These are phyloP conservation scores for Enhydra lutris DNA, from an alignment of 2,113 vertebrate genomes.

Conservation along the genomic window DNA sequence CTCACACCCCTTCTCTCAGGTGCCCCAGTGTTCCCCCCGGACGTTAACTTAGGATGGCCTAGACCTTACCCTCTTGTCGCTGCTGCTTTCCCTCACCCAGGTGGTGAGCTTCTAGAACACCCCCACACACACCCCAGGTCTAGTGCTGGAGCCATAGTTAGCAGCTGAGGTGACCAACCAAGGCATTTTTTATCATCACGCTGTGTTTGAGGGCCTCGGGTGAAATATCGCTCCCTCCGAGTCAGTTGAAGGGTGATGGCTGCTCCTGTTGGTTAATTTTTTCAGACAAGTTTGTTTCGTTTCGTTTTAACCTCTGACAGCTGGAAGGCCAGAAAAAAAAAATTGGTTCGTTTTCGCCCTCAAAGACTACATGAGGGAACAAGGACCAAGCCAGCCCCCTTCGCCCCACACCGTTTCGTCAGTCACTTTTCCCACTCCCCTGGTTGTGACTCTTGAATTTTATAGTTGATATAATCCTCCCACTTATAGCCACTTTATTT, in stretches of 20 bases:
- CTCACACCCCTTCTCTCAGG: fast-evolving
- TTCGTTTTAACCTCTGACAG: background rate
- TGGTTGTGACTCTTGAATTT: background rate
- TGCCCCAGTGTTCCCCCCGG: background rate
- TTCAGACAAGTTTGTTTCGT: background rate
- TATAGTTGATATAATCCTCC: background rate
- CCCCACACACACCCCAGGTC: too few relatives aligned
- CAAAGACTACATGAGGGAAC: background rate
- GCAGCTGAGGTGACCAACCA: background rate
- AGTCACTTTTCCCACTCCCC: background rate
- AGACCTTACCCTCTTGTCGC: background rate
- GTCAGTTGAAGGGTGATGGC: background rate
- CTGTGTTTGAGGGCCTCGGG: background rate
- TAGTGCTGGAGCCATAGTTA: background rate
- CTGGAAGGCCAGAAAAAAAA: background rate
- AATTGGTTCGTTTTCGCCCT: constrained; percentile 1
- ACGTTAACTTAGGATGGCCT: background rate
- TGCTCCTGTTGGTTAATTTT: background rate
- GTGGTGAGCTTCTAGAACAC: background rate
- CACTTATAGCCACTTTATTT: background rate
- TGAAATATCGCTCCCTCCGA: background rate
- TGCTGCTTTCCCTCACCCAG: background rate
- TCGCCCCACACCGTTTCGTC: background rate
- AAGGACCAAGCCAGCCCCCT: background rate
- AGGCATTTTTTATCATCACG: background rate